Evolutionary conservation across 1,140 invertebrate genomes (phyloP).

Genomic region (Xylocopa sonorina): DNA sequence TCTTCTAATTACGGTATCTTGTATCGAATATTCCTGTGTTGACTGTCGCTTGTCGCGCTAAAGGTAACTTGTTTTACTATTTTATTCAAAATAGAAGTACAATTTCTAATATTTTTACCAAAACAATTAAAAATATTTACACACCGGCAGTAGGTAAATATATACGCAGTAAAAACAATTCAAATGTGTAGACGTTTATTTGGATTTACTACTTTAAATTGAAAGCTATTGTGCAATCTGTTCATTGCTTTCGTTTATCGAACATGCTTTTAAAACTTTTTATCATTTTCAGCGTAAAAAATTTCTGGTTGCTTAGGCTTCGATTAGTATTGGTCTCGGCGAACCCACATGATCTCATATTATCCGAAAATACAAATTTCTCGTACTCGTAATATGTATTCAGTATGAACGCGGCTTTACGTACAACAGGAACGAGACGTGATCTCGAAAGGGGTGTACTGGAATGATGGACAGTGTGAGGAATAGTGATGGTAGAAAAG

Average conservation of each 20-base stretch:
- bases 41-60: too few species aligned
- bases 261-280: background rate
- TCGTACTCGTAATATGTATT: background rate
- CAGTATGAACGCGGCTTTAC: conserved; percentile 40
- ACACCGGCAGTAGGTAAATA: too few species aligned
- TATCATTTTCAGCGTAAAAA: background rate
- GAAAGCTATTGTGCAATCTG: too few species aligned
- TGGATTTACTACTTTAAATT: too few species aligned
- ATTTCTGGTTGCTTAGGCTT: background rate
- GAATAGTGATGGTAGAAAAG: conserved; percentile 31
- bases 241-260: background rate
- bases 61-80: background rate
- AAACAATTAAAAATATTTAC: background rate
- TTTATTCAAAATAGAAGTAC: too few species aligned
- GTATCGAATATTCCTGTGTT: background rate
- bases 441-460: conserved; percentile 41
- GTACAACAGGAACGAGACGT: conserved; percentile 54
- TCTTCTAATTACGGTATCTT: conserved; percentile 11
- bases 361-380: background rate
- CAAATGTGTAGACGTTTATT: too few species aligned
- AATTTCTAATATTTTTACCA: background rate
- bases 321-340: background rate
- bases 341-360: background rate
- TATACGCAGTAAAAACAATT: too few species aligned
- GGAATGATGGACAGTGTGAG: conserved; percentile 38